phyloP scores from a whole-genome alignment of 1,140 invertebrate species.

The Samia ricini region DNA sequence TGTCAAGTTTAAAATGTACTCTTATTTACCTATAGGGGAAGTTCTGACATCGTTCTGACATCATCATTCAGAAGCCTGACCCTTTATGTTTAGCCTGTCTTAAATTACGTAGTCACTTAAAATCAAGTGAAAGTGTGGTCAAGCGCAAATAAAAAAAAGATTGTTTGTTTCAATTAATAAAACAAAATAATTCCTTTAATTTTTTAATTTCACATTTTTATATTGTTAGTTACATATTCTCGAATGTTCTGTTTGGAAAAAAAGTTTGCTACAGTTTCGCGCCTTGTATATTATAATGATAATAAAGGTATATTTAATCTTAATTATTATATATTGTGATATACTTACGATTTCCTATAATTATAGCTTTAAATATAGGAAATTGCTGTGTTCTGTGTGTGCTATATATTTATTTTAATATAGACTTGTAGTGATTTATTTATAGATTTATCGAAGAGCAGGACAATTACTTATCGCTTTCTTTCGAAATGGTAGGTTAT shows the following conservation, averaged over 20 bases:
- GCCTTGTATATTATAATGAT: conserved; percentile 12
- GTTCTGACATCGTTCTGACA: no score
- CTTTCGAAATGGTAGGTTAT: no score
- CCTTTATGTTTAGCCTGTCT: no score
- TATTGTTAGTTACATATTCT: background rate
- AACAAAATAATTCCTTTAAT: background rate
- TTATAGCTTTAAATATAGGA: conserved; percentile 33
- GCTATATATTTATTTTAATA: background rate
- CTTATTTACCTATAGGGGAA: no score
- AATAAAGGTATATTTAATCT: conserved; percentile 10
- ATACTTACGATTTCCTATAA: conserved; percentile 35
- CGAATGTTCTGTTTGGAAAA: background rate
- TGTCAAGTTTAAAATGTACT: no score
- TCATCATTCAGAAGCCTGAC: no score
- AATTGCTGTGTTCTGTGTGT: conserved; percentile 1
- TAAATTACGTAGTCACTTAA: no score
- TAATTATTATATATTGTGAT: conserved; percentile 24
- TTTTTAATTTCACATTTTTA: background rate
- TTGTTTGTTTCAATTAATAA: background rate
- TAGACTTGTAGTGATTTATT: background rate
- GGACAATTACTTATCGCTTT: no score
- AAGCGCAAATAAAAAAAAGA: background rate
- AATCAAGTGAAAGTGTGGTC: no score
- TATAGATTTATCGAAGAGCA: no score
- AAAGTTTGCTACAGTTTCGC: background rate